Conservation (phyloP, 2,797 vertebrate species). For the Rhinoraja longicauda region DNA sequence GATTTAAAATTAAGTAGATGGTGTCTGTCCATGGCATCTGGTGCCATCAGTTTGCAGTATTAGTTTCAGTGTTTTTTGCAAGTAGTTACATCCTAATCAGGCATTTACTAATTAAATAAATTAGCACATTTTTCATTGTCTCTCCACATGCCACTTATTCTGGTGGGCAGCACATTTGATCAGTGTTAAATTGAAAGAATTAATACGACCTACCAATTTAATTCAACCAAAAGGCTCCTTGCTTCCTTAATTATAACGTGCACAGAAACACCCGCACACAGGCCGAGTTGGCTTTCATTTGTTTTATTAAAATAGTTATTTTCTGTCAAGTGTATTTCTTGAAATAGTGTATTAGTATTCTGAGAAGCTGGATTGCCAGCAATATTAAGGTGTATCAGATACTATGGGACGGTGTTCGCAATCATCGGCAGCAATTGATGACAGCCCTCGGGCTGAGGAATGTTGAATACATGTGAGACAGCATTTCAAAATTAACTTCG, state of each 20-base stretch:
- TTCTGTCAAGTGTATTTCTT: not conserved
- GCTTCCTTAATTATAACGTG: not conserved
- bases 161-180: not conserved
- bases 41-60: not conserved
- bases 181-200: not conserved
- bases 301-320: not conserved
- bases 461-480: not conserved
- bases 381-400: not conserved
- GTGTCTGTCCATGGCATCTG: not conserved
- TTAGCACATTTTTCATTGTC: slow-evolving; percentile 5
- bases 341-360: not conserved
- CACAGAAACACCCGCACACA: not conserved
- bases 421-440: not conserved
- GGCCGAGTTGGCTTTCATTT: not conserved
- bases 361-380: not conserved
- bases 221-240: not conserved
- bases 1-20: not conserved
- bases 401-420: not conserved
- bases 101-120: not conserved
- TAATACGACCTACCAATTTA: not conserved
- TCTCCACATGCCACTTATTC: slow-evolving; percentile 3
- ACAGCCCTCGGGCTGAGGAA: not conserved
- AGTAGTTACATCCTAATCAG: not conserved
- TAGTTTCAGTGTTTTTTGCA: not conserved
- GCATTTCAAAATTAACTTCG: not conserved